Percentiles rank a stretch among this genome's conserved stretches.
Evolutionary conservation across 2,888 invertebrate species (phyloP).

Genomic region (Lasioglossum leucozonium): DNA sequence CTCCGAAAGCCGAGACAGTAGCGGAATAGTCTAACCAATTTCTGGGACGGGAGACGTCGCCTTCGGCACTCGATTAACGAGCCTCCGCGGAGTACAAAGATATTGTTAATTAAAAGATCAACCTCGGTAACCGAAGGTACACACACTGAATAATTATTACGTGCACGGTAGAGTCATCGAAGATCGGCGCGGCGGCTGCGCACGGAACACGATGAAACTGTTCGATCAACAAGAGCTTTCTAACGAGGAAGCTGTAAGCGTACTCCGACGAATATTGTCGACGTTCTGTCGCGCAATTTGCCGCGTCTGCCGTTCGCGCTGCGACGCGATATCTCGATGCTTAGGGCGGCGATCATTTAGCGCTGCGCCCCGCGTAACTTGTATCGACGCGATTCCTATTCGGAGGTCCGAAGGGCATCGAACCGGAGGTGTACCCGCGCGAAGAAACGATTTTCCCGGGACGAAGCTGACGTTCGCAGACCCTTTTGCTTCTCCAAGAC

Average conservation of each 20-base stretch:
- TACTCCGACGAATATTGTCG: background rate
- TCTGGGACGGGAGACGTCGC: constrained; percentile 41
- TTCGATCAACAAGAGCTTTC: background rate
- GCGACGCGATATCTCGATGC: background rate
- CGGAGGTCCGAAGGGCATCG: background rate
- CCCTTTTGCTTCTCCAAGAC: constrained; percentile 32
- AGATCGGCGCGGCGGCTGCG: background rate
- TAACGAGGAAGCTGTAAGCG: background rate
- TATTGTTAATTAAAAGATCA: constrained; percentile 40
- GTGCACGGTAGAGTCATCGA: background rate
- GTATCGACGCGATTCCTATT: background rate
- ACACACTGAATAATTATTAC: constrained; percentile 3
- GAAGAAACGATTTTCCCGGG: constrained; percentile 28
- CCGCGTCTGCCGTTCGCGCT: background rate
- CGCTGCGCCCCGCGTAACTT: background rate
- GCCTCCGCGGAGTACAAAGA: constrained; percentile 9
- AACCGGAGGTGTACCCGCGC: background rate
- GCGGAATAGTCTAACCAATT: background rate
- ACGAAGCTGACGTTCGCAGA: background rate
- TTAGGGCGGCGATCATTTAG: background rate
- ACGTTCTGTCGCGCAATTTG: background rate
- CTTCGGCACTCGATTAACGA: constrained; percentile 54
- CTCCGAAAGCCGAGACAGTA: background rate
- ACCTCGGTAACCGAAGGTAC: constrained; percentile 4
- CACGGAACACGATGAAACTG: background rate